A percentile compares a stretch with the other conserved stretches of the same genome.
Conservation (phyloP, 2,113 vertebrate species). For the Calidris pygmaea region DNA sequence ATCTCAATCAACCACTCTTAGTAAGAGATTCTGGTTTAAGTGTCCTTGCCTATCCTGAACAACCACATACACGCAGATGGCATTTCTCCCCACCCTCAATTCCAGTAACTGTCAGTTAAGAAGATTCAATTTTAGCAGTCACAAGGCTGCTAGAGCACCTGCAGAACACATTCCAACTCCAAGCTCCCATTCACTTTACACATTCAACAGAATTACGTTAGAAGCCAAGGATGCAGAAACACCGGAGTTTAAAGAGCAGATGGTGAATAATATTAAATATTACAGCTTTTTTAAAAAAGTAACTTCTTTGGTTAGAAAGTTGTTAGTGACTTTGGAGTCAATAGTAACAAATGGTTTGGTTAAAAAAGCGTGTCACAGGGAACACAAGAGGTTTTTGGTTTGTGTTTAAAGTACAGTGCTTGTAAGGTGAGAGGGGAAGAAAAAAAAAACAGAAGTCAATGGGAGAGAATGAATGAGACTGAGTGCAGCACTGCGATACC, state of each 20-base stretch:
- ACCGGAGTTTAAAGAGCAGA: neutral
- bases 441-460: neutral
- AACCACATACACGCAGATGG: neutral
- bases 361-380: rapidly evolving
- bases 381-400: neutral
- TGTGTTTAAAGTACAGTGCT: neutral
- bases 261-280: neutral
- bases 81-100: neutral
- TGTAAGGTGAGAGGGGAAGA: neutral
- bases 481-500: neutral
- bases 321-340: neutral
- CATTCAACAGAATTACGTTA: neutral
- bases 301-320: neutral
- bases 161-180: neutral
- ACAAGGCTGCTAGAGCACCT: neutral
- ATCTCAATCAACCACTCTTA: neutral
- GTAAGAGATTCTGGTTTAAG: neutral
- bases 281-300: neutral
- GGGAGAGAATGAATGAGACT: neutral
- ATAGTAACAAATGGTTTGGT: neutral
- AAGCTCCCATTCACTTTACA: neutral
- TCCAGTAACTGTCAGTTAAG: neutral
- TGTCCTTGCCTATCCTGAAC: neutral
- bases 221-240: neutral
- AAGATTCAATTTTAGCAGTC: neutral